Percentiles rank a stretch among this genome's conserved stretches.
These are phyloP conservation scores for Tolypeutes matacus DNA, from an alignment of 2,797 vertebrate genomes.

Conservation along the genomic window DNA sequence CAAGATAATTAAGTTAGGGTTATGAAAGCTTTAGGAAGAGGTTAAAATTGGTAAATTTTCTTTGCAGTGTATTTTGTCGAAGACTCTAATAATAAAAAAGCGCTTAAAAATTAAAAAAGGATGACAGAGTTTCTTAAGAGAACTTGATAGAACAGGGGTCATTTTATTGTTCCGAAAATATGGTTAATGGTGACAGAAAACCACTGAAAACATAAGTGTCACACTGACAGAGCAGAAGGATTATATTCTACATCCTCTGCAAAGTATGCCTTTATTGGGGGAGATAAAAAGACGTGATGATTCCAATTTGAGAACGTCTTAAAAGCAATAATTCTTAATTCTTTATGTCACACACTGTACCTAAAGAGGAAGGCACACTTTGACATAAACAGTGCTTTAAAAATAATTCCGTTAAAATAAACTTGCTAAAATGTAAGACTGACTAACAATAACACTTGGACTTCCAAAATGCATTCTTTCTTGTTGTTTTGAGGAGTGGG, in stretches of 20 bases:
- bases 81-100: neutral
- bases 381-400: neutral
- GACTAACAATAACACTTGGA: neutral
- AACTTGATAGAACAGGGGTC: neutral
- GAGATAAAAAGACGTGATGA: neutral
- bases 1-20: neutral
- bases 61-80: neutral
- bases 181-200: neutral
- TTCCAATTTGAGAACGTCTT: neutral
- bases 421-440: neutral
- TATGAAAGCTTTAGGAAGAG: neutral
- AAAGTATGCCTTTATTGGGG: neutral
- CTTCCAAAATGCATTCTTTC: neutral
- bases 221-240: rapidly evolving
- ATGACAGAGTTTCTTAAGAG: neutral
- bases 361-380: neutral
- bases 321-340: neutral
- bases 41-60: constrained; percentile 35
- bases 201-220: neutral
- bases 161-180: neutral
- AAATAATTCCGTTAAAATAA: neutral
- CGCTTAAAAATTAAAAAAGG: neutral
- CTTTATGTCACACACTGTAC: neutral
- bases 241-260: neutral
- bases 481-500: neutral